Evolutionary conservation across 2,113 vertebrate genomes (phyloP), one percentile per base, ranked within the genome.

Genomic region (Chauna torquata): DNA sequence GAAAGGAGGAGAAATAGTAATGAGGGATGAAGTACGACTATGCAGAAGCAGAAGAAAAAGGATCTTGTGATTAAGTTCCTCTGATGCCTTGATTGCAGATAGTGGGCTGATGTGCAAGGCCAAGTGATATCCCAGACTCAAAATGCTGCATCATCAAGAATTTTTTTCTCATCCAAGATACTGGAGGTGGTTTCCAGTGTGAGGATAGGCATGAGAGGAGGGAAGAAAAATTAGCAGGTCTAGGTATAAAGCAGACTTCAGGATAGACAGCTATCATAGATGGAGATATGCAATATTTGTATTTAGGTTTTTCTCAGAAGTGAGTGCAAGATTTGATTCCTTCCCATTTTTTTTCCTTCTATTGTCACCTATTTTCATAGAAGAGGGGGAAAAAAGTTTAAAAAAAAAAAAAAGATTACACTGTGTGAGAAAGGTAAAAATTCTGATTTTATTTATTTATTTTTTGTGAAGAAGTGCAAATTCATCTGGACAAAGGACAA

Each of bases 161-260:
- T 28, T 75, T 44, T 44, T 27, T 55, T 55, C 25, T 78, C 65
- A 45, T n/a, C n/a, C n/a, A n/a, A n/a, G n/a, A n/a, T n/a, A n/a
- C 44, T 50, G 78, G 62, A 86, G 6, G 12, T 58, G 11, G 19
- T 88, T 71, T 20, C 5, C 24, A 66, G 19, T 8, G 54, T 11
- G 3, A 54, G 0, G 1, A n/a, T 3, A 22, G 5, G 5, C 17
- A 34, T 28, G 6, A 87, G 3, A 17, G 17, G 32, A 68, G 18
- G 24, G 9, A 79, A 22, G 18, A 76, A 20, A 65, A 50, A 23
- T 34, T 28, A 49, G 17, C 4, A 70, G 12, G 28, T 50, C 54
- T 69, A 11, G 66, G 7, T 22, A 71, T 36, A 87, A 81, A 58
- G 16, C 17, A 84, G 34, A 77, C 18, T 45, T 74, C 38, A 14